phyloP scores from a whole-genome alignment of 37 sponge, comb jelly and placozoan genomes.

The Geodia barretti region DNA sequence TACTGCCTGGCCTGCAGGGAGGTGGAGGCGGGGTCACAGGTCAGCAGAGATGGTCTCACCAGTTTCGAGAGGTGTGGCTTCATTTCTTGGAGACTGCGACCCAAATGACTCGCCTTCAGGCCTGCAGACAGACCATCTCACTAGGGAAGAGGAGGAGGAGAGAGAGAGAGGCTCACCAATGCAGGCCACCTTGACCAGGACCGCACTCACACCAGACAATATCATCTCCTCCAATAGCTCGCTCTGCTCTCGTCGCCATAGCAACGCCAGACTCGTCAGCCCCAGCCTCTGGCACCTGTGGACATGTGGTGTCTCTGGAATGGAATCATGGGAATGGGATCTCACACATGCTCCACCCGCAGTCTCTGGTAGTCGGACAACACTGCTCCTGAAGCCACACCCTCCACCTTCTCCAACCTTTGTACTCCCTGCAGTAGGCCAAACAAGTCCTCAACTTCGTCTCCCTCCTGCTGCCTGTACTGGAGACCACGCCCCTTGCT shows the following conservation, averaged over 20 bases:
- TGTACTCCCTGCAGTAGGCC: constrained; percentile 67
- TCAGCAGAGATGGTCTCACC: constrained; percentile 26
- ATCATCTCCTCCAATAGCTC: constrained; percentile 92
- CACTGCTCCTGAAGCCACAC: constrained; percentile 93
- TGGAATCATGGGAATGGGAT: background rate
- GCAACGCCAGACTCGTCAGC: constrained; percentile 82
- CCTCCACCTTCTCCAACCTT: constrained; percentile 61
- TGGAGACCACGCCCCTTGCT: constrained; percentile 46
- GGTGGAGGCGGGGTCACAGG: background rate
- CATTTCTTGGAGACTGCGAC: constrained; percentile 67
- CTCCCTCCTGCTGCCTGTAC: constrained; percentile 59
- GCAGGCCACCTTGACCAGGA: constrained; percentile 90
- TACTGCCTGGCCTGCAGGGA: constrained; percentile 54
- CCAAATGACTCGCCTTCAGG: constrained; percentile 65
- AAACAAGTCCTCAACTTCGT: constrained; percentile 97
- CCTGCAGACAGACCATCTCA: constrained; percentile 5
- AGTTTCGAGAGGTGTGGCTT: constrained; percentile 61
- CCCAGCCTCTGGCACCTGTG: constrained; percentile 90
- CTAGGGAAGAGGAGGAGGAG: background rate
- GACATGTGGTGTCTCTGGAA: too few species aligned
- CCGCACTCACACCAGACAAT: constrained; percentile 63
- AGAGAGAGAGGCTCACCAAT: constrained; percentile 60
- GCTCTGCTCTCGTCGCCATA: constrained; percentile 92
- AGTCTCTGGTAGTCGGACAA: constrained; percentile 94
- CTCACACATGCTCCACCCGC: constrained; percentile 95